Percentiles rank a stretch among this genome's conserved stretches.
Conservation (phyloP, 2,113 vertebrate species). For the Eurypyga helias region DNA sequence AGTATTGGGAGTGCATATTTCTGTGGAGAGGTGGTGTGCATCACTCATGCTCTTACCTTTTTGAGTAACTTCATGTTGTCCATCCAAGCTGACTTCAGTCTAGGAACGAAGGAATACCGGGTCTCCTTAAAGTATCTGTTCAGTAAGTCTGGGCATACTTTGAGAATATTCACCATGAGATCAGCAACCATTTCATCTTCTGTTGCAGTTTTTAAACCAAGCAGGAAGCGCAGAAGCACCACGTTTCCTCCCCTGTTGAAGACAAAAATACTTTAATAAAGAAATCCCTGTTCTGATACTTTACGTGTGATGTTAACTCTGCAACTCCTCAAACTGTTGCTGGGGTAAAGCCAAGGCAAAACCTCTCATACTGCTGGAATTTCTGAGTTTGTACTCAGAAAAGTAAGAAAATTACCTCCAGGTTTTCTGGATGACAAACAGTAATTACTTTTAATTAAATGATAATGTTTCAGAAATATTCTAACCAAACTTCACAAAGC, state of each 20-base stretch:
- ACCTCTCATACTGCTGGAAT: not conserved
- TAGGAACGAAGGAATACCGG: constrained; percentile 86
- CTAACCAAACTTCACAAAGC: not conserved
- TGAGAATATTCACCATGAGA: constrained; percentile 86
- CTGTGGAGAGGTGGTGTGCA: not conserved
- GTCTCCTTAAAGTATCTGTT: constrained; percentile 91
- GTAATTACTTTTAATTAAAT: not conserved
- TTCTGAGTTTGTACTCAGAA: not conserved
- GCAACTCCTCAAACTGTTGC: not conserved
- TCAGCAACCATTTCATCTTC: constrained; percentile 89
- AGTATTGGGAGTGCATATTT: not conserved
- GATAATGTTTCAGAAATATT: not conserved
- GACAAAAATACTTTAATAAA: not conserved
- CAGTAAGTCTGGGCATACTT: constrained; percentile 88
- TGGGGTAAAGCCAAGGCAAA: not conserved
- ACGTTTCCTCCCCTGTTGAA: constrained; percentile 88
- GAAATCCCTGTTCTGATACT: not conserved
- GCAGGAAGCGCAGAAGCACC: constrained; percentile 89
- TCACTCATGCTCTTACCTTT: constrained; percentile 77
- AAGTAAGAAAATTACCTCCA: not conserved
- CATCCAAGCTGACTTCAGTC: constrained; percentile 85
- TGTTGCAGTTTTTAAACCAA: constrained; percentile 86
- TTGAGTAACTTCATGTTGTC: constrained; percentile 89
- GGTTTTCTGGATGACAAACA: not conserved
- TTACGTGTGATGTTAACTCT: not conserved